Evolutionary conservation across 2,113 vertebrate genomes (phyloP), one percentile per base, ranked within the genome.

Genomic region (Odontesthes bonariensis): DNA sequence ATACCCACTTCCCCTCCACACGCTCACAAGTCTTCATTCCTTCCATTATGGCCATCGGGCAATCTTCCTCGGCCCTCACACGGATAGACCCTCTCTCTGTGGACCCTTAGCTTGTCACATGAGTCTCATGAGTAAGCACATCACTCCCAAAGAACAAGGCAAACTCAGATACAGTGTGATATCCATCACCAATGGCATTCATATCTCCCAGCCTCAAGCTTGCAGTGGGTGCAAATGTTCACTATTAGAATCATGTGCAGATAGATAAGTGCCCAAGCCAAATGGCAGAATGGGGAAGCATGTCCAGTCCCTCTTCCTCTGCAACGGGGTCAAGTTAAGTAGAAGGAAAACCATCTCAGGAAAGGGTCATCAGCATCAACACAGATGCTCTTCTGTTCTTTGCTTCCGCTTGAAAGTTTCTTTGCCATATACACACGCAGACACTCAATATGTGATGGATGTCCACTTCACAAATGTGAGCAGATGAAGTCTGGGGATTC

Each of bases 401-500:
- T 52, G 16, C 64, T 71, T 54, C 59, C 73, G 51, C 51, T 60
- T 13, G 53, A 60, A 59, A 4, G 70, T 79, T 79, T 73, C 67
- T 71, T 38, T 38, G 59, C 67, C 81, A 75, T 85, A 71, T 59
- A 77, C 65, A 82, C 72, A 81, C 56, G 82, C 83, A 86, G 80
- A 89, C 85, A 73, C 71, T 90, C 86, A 69, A 81, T 83, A 38
- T 4, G 14, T 91, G 92, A 89, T 88, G 86, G 87, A 92, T 92
- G 83, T 89, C 85, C 82, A 84, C 77, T 90, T 67, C 46, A 83
- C 69, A 73, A 88, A 85, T 77, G 72, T 79, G 83, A 90, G 86
- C 88, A 90, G 69, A 86, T 82, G 84, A 86, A 88, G 81, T 70
- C 83, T 79, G 90, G 91, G 90, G 89, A 90, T 89, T 92, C 83